Conservation (phyloP, 2,888 invertebrate species). For the Tanaodytes sp. region DNA sequence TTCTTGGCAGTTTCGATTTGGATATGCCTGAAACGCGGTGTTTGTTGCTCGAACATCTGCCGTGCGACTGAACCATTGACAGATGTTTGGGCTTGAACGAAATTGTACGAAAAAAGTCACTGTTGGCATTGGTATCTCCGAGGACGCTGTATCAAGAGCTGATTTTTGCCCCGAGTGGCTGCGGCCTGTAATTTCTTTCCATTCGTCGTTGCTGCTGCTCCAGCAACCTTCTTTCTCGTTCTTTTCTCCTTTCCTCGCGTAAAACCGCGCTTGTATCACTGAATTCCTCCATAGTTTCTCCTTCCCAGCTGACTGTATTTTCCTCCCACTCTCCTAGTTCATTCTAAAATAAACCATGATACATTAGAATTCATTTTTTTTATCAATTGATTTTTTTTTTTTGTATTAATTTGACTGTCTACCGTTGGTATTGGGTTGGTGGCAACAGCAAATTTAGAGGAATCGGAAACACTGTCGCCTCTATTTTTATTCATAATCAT, state of each 20-base stretch:
- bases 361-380: constrained; percentile 15
- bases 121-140: constrained; percentile 8
- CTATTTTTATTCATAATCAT: constrained; percentile 72
- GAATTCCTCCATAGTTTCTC: constrained; percentile 68
- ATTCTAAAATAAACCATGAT: constrained; percentile 70
- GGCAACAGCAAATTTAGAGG: constrained; percentile 74
- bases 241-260: constrained; percentile 64
- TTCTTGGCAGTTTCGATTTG: constrained; percentile 43
- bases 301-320: constrained; percentile 75
- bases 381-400: constrained; percentile 2
- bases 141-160: constrained; percentile 62
- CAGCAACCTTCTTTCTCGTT: constrained; percentile 64
- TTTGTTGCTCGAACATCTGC: constrained; percentile 29
- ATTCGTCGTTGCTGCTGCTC: constrained; percentile 67
- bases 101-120: constrained; percentile 8
- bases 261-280: constrained; percentile 63
- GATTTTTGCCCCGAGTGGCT: constrained; percentile 67
- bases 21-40: constrained; percentile 14
- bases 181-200: constrained; percentile 64
- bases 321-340: constrained; percentile 76
- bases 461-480: constrained; percentile 62
- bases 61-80: constrained; percentile 27
- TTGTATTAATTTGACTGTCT: constrained; percentile 8
- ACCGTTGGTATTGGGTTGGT: constrained; percentile 73
- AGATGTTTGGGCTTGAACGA: constrained; percentile 29